These are phyloP conservation scores for Ectemnius lituratus DNA, from an alignment of 2,888 invertebrate species.

Conservation along the genomic window DNA sequence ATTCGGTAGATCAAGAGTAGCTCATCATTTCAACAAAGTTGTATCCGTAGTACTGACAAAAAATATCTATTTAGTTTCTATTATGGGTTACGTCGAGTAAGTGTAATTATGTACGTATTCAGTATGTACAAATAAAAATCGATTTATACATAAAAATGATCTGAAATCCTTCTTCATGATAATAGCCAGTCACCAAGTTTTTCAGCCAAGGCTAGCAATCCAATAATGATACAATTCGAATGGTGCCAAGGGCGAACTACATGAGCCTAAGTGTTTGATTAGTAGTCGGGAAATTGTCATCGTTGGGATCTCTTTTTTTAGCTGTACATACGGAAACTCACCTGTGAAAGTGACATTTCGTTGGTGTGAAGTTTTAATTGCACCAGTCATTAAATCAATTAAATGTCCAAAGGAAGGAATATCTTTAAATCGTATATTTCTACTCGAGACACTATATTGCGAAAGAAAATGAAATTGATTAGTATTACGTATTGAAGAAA, in stretches of 20 bases:
- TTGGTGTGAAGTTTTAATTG: background rate
- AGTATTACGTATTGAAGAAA: too few relatives aligned
- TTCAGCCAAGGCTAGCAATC: slow-evolving; percentile 48
- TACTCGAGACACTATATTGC: too few relatives aligned
- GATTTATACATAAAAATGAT: slow-evolving; percentile 20
- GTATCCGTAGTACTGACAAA: too few relatives aligned
- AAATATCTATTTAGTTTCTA: slow-evolving; percentile 9
- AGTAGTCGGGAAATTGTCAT: slow-evolving; percentile 36
- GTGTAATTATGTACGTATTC: slow-evolving; percentile 24
- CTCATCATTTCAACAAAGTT: too few relatives aligned
- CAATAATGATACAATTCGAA: slow-evolving; percentile 52
- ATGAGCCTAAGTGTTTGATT: slow-evolving; percentile 41
- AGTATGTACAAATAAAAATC: slow-evolving; percentile 17
- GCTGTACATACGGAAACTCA: slow-evolving; percentile 23
- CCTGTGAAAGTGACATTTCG: slow-evolving; percentile 25
- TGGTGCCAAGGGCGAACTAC: slow-evolving; percentile 57
- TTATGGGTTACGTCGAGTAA: slow-evolving; percentile 9
- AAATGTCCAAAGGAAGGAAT: too few relatives aligned
- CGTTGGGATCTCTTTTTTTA: slow-evolving; percentile 36
- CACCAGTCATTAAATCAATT: too few relatives aligned
- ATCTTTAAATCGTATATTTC: too few relatives aligned
- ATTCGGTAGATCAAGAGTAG: too few relatives aligned
- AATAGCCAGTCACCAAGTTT: too few relatives aligned
- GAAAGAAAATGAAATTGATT: too few relatives aligned
- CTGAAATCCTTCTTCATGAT: too few relatives aligned